phyloP scores from a whole-genome alignment of 2,888 invertebrate species.

The Drosophila infuscata region DNA sequence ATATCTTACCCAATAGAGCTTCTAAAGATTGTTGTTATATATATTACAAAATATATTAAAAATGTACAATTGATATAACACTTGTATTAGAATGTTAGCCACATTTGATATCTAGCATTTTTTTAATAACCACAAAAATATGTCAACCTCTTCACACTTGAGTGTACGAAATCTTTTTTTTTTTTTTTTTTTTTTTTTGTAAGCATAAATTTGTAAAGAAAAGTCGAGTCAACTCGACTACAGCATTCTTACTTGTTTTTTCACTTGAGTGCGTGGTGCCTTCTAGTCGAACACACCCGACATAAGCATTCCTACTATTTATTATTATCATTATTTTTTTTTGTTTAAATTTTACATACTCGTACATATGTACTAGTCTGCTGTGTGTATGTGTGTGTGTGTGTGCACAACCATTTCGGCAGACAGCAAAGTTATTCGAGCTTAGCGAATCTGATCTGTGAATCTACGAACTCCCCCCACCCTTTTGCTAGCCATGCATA shows the following conservation, averaged over 20 bases:
- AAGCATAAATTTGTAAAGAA: too few relatives aligned
- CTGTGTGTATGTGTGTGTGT: slow-evolving; percentile 10
- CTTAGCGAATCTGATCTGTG: slow-evolving; percentile 18
- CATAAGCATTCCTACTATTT: neutral
- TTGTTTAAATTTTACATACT: neutral
- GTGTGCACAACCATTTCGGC: slow-evolving; percentile 25
- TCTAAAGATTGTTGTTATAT: too few relatives aligned
- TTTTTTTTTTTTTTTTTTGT: too few relatives aligned
- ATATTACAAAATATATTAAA: neutral
- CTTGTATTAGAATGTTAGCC: neutral
- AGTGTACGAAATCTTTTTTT: neutral
- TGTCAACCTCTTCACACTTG: neutral
- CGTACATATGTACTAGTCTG: neutral
- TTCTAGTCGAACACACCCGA: neutral
- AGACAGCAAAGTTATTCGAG: slow-evolving; percentile 29
- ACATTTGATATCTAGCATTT: neutral
- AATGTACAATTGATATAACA: neutral
- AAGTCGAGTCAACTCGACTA: too few relatives aligned
- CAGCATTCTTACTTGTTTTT: too few relatives aligned
- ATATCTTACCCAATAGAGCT: neutral
- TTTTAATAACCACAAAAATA: neutral
- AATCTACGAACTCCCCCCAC: slow-evolving; percentile 8
- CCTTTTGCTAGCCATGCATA: slow-evolving; percentile 3
- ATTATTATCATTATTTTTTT: neutral
- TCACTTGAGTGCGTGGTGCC: neutral